Base-by-base conservation (phyloP, 2,888 invertebrate genomes). In the Ceriagrion tenellum region DNA sequence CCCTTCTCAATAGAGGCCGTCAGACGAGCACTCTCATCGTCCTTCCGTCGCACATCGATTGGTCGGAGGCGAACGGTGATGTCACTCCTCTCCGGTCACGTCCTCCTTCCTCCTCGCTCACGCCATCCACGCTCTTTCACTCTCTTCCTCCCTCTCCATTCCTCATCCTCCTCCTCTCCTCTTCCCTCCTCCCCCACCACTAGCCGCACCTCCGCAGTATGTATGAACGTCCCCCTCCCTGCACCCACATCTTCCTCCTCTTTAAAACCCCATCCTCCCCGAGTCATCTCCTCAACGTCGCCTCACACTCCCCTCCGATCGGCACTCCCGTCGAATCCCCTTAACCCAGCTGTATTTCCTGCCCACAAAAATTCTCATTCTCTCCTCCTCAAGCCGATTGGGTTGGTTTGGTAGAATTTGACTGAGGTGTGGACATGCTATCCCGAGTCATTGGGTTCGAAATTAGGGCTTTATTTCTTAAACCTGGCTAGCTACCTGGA, bases 31-130 rank as follows among this genome's bases (percentile, higher is more conserved):
- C 59, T 59, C 59, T 59, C 59, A 1, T 12, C 59, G 2, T n/a
- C 69, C 20, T 13, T n/a, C 69, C n/a, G 10, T 35, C 81, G 69
- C 26, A 81, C 81, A 81, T 35, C 69, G n/a, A 69, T 35, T 81
- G 26, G 69, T 69, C n/a, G 69, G 69, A n/a, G n/a, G 69, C 69
- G 69, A n/a, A 8, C 47, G 59, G 59, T 81, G 81, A 81, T 81
- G 81, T 81, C 81, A 81, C 26, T 81, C 81, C 81, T 81, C 81
- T 81, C 81, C 81, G 81, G 81, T 81, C 81, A 81, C 81, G 81
- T 81, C 81, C 81, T 35, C 81, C 30, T 89, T 35, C 81, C 2
- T 47, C 55, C 35, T 40, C 55, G 10, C 26, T 20, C 89, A 16
- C 89, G 47, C 89, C 26, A 47, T 26, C 12, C 89, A 23, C 55